These are phyloP conservation scores for Dryas iulia DNA, from an alignment of 1,140 invertebrate species.

Conservation along the genomic window DNA sequence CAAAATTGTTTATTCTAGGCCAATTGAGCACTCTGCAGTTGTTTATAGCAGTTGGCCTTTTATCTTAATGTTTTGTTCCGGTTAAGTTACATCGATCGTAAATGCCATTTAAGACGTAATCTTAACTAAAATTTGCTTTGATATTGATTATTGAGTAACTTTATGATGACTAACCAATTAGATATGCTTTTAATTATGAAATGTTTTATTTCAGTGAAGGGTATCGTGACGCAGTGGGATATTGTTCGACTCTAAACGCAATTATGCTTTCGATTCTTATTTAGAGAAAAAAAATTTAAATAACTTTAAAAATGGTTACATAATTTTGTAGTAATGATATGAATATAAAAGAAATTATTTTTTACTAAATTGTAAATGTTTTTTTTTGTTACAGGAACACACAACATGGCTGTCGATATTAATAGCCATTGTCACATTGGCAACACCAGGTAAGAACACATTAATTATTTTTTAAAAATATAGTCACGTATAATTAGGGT, in stretches of 20 bases:
- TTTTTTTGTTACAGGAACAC: conserved; percentile 58
- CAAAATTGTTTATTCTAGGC: background rate
- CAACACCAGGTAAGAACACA: conserved; percentile 59
- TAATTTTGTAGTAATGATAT: background rate
- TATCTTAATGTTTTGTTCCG: background rate
- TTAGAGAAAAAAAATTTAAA: too few species aligned
- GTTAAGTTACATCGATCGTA: background rate
- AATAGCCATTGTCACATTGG: conserved; percentile 52
- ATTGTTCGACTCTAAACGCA: too few species aligned
- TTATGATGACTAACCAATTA: background rate
- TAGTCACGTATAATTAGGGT: too few species aligned
- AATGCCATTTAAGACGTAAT: background rate
- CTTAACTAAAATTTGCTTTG: background rate
- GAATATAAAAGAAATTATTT: too few species aligned
- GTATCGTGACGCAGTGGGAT: too few species aligned
- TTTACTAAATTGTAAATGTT: background rate
- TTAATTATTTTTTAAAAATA: too few species aligned
- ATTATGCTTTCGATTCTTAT: too few species aligned
- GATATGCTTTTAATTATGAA: too few species aligned
- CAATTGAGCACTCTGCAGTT: background rate
- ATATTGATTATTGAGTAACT: background rate
- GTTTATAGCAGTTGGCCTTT: conserved; percentile 1
- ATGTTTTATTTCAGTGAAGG: too few species aligned
- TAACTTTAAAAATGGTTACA: too few species aligned
- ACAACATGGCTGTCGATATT: conserved; percentile 54